Percentiles rank a stretch among this genome's conserved stretches.
phyloP scores from a whole-genome alignment of 1,140 invertebrate genomes.

The Drosophila ficusphila region DNA sequence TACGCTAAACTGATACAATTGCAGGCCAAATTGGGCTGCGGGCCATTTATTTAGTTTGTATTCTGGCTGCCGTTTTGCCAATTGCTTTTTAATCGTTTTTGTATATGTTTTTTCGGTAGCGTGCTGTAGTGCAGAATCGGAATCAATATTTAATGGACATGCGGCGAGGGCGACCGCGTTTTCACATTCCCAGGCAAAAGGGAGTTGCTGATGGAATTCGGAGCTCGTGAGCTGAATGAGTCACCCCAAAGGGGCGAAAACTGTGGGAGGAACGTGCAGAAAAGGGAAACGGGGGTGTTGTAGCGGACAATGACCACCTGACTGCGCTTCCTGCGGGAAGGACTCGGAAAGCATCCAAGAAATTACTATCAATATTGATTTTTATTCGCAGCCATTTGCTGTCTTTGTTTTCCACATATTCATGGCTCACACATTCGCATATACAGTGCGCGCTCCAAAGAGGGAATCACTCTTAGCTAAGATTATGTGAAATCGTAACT shows the following conservation, averaged over 20 bases:
- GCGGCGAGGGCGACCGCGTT: conserved; percentile 37
- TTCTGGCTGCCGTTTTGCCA: conserved; percentile 38
- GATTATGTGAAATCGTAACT: no score
- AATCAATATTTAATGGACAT: conserved; percentile 68
- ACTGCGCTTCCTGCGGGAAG: conserved; percentile 46
- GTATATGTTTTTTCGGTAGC: not conserved
- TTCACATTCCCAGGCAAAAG: conserved; percentile 18
- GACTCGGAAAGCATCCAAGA: conserved; percentile 26
- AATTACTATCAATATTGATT: conserved; percentile 74
- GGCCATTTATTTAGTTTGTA: conserved; percentile 45
- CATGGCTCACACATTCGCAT: conserved; percentile 54
- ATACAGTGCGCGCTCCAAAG: conserved; percentile 1
- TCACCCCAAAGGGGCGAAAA: conserved; percentile 32
- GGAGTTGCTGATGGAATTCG: conserved; percentile 26
- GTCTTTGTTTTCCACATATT: conserved; percentile 66
- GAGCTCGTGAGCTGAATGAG: conserved; percentile 44
- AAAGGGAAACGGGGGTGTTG: conserved; percentile 8
- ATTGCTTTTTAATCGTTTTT: conserved; percentile 61
- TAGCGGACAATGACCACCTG: conserved; percentile 71
- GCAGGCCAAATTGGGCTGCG: conserved; percentile 31
- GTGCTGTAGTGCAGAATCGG: conserved; percentile 30
- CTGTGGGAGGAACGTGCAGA: not conserved
- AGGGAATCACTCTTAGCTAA: no score
- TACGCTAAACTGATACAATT: conserved; percentile 32
- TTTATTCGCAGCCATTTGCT: conserved; percentile 37